Conservation (phyloP, 1,140 invertebrate genomes). For the Tetramorium parvispinum region DNA sequence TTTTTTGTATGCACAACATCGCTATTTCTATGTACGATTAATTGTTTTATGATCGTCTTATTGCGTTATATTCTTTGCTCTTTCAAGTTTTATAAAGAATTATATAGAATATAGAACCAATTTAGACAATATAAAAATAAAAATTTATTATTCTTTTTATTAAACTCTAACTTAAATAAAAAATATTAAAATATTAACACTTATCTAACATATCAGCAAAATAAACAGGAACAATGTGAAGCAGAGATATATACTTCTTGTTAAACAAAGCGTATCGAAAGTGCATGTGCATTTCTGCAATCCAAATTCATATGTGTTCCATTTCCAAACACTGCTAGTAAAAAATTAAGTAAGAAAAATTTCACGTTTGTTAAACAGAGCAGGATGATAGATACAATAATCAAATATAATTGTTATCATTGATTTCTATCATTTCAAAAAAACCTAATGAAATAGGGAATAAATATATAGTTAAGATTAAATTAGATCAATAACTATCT, state of each 20-base stretch:
- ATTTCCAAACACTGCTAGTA: neutral
- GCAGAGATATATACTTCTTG: conserved; percentile 10
- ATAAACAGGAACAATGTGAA: neutral
- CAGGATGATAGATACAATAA: neutral
- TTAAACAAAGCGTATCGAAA: conserved; percentile 14
- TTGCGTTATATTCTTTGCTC: neutral
- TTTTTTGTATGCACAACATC: neutral
- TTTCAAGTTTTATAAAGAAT: neutral
- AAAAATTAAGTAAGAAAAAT: conserved; percentile 53
- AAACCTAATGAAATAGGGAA: neutral
- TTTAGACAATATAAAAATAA: neutral
- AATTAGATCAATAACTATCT: neutral
- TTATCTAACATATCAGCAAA: neutral
- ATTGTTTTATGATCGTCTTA: neutral
- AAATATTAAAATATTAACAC: neutral
- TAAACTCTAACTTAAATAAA: neutral
- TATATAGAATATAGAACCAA: neutral
- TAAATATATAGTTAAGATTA: neutral
- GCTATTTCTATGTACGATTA: neutral
- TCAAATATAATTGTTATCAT: neutral
- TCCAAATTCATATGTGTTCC: neutral
- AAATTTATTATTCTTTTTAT: neutral
- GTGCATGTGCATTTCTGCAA: neutral
- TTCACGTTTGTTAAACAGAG: conserved; percentile 15
- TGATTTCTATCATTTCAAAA: neutral